phyloP scores from a whole-genome alignment of 1,140 invertebrate species.

The Nymphalis io region DNA sequence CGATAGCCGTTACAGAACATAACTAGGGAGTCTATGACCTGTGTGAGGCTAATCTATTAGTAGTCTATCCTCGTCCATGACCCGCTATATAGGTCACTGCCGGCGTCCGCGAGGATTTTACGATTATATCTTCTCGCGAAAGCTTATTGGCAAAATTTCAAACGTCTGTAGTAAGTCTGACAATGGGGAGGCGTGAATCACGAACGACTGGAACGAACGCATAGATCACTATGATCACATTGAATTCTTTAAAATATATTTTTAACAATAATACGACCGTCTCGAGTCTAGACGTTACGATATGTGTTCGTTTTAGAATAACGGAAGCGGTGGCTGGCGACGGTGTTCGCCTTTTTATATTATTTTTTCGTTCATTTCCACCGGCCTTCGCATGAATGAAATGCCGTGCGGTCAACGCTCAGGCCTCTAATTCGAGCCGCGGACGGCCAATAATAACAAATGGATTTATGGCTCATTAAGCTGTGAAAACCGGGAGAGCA shows the following conservation, averaged over 20 bases:
- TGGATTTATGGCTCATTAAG: constrained; percentile 73
- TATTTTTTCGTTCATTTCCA: constrained; percentile 56
- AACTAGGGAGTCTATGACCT: constrained; percentile 17
- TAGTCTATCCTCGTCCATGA: constrained; percentile 59
- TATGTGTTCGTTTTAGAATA: constrained; percentile 45
- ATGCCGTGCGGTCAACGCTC: constrained; percentile 65
- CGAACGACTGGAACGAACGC: constrained; percentile 42
- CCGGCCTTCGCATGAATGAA: constrained; percentile 74
- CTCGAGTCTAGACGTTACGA: constrained; percentile 48
- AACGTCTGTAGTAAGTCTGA: constrained; percentile 77
- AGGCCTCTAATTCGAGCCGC: constrained; percentile 53
- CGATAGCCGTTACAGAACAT: neutral
- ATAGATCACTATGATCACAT: constrained; percentile 42
- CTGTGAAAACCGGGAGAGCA: constrained; percentile 50
- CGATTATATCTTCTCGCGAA: constrained; percentile 69
- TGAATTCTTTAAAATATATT: constrained; percentile 40
- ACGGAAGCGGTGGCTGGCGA: constrained; percentile 35
- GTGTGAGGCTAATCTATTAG: constrained; percentile 45
- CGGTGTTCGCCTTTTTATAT: constrained; percentile 39
- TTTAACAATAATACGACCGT: constrained; percentile 1
- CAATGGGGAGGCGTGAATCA: constrained; percentile 61
- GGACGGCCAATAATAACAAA: constrained; percentile 66
- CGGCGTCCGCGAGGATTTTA: constrained; percentile 65
- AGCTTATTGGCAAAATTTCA: constrained; percentile 74
- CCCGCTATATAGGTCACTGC: constrained; percentile 73